Evolutionary conservation across 2,113 vertebrate genomes (phyloP).

Genomic region (Hipposideros armiger): DNA sequence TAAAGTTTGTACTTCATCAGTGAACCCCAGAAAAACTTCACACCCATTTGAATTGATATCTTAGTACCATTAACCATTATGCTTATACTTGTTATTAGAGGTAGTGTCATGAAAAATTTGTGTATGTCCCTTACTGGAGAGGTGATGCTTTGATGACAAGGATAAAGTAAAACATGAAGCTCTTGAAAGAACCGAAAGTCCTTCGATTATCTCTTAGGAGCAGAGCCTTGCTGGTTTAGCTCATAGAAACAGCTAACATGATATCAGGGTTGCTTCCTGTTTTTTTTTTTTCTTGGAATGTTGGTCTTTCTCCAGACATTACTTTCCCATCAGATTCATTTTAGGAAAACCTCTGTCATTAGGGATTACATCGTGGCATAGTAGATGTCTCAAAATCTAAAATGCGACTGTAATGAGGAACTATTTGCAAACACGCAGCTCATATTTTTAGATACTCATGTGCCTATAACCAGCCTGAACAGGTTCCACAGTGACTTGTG

Average conservation of each 20-base stretch:
- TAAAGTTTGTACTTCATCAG: neutral
- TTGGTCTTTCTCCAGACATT: neutral
- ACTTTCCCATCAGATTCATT: neutral
- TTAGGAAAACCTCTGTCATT: neutral
- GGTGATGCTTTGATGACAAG: neutral
- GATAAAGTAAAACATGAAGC: neutral
- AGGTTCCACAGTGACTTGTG: neutral
- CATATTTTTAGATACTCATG: neutral
- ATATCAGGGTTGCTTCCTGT: neutral
- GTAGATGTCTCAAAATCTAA: conserved; percentile 29
- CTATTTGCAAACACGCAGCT: neutral
- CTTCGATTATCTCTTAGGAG: neutral
- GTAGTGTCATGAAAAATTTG: neutral
- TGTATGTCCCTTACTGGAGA: neutral
- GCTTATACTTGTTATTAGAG: neutral
- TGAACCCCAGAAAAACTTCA: neutral
- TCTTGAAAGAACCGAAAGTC: neutral
- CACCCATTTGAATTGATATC: neutral
- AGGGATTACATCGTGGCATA: neutral
- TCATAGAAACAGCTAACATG: neutral
- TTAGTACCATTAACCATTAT: neutral
- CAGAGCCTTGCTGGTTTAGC: neutral
- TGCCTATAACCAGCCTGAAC: neutral
- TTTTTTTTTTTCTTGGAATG: neutral
- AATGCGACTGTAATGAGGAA: conserved; percentile 39